Evolutionary conservation across 2,113 vertebrate genomes (phyloP).

Genomic region (Oriolus oriolus): DNA sequence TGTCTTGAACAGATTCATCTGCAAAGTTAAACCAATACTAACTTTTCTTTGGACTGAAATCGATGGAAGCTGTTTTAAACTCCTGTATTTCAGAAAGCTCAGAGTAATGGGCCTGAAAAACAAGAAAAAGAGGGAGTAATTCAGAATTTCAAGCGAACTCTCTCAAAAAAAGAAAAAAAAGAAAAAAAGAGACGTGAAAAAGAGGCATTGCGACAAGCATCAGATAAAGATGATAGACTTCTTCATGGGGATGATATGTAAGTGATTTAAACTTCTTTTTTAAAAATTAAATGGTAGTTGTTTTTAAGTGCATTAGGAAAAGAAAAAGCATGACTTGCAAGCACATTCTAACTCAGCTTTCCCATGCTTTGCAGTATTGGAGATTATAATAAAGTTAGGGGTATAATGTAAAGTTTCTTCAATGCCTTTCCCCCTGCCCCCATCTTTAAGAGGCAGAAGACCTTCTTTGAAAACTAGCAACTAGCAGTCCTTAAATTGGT

Average conservation of each 20-base stretch:
- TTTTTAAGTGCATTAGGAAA: neutral
- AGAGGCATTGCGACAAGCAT: conserved; percentile 80
- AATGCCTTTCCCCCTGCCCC: fast-evolving
- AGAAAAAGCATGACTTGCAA: neutral
- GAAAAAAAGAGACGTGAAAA: conserved; percentile 95
- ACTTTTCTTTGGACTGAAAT: neutral
- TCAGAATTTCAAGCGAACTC: conserved; percentile 95
- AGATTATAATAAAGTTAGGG: neutral
- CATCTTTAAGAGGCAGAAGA: neutral
- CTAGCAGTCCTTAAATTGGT: neutral
- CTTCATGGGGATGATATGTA: conserved; percentile 85
- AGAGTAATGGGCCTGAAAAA: conserved; percentile 95
- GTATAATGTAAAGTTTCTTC: neutral
- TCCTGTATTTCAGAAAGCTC: conserved; percentile 80
- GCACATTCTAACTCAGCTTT: neutral
- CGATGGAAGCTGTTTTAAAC: neutral
- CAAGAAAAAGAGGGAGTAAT: conserved; percentile 96
- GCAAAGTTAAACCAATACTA: neutral
- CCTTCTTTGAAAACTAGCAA: neutral
- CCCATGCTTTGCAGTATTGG: neutral
- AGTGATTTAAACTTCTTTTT: neutral
- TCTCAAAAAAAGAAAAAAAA: conserved; percentile 98
- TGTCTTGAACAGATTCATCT: neutral
- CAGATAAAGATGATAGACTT: conserved; percentile 84
- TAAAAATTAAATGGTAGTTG: neutral